Evolutionary conservation across 1,140 invertebrate species (phyloP), one percentile per base, ranked within the genome.

Genomic region (Galleria mellonella): DNA sequence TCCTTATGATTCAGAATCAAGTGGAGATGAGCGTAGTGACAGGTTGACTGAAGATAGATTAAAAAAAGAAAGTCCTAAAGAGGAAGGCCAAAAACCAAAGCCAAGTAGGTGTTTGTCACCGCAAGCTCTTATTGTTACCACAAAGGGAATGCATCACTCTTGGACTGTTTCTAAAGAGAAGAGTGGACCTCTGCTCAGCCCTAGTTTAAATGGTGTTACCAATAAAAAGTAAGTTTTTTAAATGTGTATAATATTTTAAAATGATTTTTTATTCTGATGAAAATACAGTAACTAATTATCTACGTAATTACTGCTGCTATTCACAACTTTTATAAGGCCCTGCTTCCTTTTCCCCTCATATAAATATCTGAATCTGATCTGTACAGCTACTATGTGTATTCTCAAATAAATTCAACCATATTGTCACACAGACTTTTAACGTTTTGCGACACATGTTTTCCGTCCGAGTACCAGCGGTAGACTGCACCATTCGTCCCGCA

Each of bases 81-180:
- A 52, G 9, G 55, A 54, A 9, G 33, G 17, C 28, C 46, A 52
- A 10, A 67, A 65, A 45, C 54, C 71, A 1, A 76, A 79, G 32
- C 68, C 72, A 0, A 72, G 71, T 32, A 56, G 76, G 4, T 70
- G 76, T 37, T 51, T 61, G 9, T 63, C 64, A 6, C 60, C 74
- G 7, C 64, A 63, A 32, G 55, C 62, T 2, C 63, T 76, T n/a
- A 61, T 79, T 15, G 76, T 87, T 8, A 72, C 77, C 9, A 87
- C 87, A 0, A 86, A 87, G 51, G 72, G 82, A 6, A 83, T 83
- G 44, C 74, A 79, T 10, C 75, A 83, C 8, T 74, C 85, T 4
- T 89, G 87, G 87, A 86, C 85, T 14, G 87, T 89, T 0, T 87
- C 86, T 5, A 83, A 55, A 11, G 74, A 83, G 56, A 74, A 75